These are phyloP conservation scores for Centrocercus urophasianus DNA, from an alignment of 2,113 vertebrate genomes.

Conservation along the genomic window DNA sequence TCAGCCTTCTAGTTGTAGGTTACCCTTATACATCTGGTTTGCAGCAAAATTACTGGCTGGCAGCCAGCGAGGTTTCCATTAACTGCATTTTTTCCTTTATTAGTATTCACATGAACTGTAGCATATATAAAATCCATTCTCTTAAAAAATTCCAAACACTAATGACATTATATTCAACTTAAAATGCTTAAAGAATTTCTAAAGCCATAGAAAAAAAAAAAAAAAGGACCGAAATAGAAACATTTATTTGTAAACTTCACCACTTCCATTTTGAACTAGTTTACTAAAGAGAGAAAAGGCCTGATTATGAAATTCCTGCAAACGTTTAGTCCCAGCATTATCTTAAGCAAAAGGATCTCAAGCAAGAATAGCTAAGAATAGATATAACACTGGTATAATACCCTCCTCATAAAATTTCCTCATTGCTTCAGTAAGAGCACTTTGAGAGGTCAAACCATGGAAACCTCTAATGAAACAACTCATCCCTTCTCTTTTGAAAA, in stretches of 20 bases:
- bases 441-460: background rate
- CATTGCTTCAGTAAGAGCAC: background rate
- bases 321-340: background rate
- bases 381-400: background rate
- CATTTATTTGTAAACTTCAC: background rate
- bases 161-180: background rate
- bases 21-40: background rate
- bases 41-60: background rate
- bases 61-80: background rate
- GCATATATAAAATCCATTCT: background rate
- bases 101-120: constrained; percentile 27
- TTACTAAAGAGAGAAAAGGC: background rate
- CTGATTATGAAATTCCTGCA: accelerated
- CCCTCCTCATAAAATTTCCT: background rate
- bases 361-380: background rate
- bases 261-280: background rate
- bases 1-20: background rate
- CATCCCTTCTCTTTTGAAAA: background rate
- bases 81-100: background rate
- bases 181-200: background rate
- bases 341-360: background rate
- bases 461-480: background rate
- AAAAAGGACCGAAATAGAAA: accelerated
- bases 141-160: background rate
- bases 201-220: background rate